Evolutionary conservation across 2,797 vertebrate species (phyloP), one percentile per base, ranked within the genome.

Genomic region (Aeoliscus strigatus): DNA sequence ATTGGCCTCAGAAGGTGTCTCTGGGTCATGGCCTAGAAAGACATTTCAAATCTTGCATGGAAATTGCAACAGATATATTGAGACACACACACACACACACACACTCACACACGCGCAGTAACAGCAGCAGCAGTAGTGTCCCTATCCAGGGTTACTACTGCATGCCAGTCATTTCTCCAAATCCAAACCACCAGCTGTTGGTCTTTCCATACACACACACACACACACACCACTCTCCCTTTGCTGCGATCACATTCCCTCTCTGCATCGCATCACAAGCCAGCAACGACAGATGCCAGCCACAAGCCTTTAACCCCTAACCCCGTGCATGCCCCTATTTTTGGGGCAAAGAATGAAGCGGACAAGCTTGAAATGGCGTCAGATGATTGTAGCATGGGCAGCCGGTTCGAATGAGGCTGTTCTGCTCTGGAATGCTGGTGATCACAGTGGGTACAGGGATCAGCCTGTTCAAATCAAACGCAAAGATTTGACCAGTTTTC

Each of bases 121-220:
- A 47, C 36, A 45, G 43, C 33, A 45, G 66, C 10, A 73, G 64
- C 9, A 59, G 67, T 29, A 33, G 64, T 67, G 63, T 64, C 57
- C 51, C 40, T 69, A 37, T 65, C 51, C 70, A 53, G 50, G 42
- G 66, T 74, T 79, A 74, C 76, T 73, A 76, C 70, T 57, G 66
- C 88, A 89, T 95, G 80, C 86, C 90, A 87, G 60, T 83, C 88
- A 94, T 97, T 90, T 90, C 86, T 90, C 64, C 56, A 87, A 87
- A 86, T 92, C 89, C 87, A 86, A 73, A 75, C 54, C 66, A 83
- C 90, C 93, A 94, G 92, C 93, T 96, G 93, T 90, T 93, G 84
- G 86, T 81, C 89, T 91, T 94, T 91, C 88, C 75, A 86, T 64
- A 70, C 85, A 53, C 50, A 42, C 62, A 18, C 53, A n/a, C 35